Evolutionary conservation across 2,797 vertebrate species (phyloP).

Genomic region (Limnodromus scolopaceus): DNA sequence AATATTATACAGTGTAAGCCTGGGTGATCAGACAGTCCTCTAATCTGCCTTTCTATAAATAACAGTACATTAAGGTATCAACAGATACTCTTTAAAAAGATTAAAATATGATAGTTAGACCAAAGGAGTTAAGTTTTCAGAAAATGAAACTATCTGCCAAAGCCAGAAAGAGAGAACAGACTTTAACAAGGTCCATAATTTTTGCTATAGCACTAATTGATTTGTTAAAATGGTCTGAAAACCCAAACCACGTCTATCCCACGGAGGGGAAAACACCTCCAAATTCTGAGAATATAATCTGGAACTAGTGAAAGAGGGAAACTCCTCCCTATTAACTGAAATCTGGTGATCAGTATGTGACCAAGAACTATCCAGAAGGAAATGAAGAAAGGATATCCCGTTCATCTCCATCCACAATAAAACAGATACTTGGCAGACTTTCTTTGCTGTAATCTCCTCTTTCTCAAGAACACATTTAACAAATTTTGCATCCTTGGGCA

Average conservation of each 20-base stretch:
- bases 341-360: not conserved
- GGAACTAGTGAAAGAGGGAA: not conserved
- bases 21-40: not conserved
- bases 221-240: not conserved
- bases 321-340: not conserved
- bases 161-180: not conserved
- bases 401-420: not conserved
- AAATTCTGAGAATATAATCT: not conserved
- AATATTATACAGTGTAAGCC: not conserved
- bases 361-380: not conserved
- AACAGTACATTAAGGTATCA: not conserved
- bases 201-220: not conserved
- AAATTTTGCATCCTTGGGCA: not conserved
- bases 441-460: not conserved
- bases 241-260: not conserved
- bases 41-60: not conserved
- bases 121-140: not conserved
- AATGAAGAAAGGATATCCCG: not conserved
- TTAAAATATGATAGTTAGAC: not conserved
- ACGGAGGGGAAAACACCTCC: not conserved
- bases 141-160: not conserved
- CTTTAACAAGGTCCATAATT: not conserved
- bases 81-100: not conserved
- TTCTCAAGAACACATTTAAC: not conserved
- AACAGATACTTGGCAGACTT: not conserved